A percentile compares a stretch with the other conserved stretches of the same genome.
Conservation (phyloP, 2,797 vertebrate genomes). For the Dromococcyx pavoninus region DNA sequence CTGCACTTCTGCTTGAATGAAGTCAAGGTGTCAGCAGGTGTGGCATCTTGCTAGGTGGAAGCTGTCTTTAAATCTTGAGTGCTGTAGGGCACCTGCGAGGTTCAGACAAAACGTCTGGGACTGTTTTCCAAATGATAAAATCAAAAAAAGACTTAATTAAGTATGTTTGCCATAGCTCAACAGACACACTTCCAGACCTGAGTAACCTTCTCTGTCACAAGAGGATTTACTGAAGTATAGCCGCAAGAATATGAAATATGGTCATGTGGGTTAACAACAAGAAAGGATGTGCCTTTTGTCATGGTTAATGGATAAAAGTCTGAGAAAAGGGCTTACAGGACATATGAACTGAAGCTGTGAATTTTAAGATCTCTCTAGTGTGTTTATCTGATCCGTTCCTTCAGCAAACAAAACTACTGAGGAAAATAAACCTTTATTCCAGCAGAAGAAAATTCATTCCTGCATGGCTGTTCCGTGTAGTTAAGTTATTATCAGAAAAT, state of each 20-base stretch:
- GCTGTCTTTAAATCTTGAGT: neutral
- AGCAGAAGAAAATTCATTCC: neutral
- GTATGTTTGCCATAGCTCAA: neutral
- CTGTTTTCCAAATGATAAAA: neutral
- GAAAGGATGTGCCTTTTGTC: neutral
- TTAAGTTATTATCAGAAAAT: neutral
- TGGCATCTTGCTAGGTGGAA: neutral
- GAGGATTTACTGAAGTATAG: neutral
- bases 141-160: neutral
- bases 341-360: neutral
- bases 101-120: neutral
- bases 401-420: neutral
- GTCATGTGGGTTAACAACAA: neutral
- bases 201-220: slow-evolving; percentile 8
- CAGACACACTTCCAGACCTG: neutral
- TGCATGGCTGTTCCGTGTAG: neutral
- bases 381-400: neutral
- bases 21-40: neutral
- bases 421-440: neutral
- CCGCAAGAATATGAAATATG: neutral
- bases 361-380: neutral
- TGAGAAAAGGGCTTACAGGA: neutral
- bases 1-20: neutral
- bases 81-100: neutral
- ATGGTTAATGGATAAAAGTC: neutral